Conservation (phyloP, 2,113 vertebrate genomes). For the Oreochromis tanganicae region DNA sequence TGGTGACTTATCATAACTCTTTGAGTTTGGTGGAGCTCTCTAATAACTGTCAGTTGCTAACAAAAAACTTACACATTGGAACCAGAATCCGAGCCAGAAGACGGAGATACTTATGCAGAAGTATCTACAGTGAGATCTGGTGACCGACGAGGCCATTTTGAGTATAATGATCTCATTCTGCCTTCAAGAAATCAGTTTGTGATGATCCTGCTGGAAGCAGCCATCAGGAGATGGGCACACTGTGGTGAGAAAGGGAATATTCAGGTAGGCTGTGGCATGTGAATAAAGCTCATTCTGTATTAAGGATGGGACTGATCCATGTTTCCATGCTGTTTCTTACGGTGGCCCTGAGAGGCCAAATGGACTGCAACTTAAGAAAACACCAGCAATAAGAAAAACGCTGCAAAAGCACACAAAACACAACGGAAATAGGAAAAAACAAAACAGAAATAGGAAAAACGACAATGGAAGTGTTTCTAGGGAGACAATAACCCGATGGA, state of each 20-base stretch:
- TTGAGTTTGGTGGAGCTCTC: background rate
- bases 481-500: background rate
- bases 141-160: background rate
- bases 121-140: background rate
- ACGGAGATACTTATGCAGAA: background rate
- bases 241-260: background rate
- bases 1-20: background rate
- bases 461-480: background rate
- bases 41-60: background rate
- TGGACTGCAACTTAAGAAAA: background rate
- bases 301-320: accelerated
- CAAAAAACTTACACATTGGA: background rate
- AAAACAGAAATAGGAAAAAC: background rate
- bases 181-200: background rate
- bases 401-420: background rate
- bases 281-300: background rate
- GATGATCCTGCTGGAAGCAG: background rate
- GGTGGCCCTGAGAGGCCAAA: background rate
- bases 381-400: background rate
- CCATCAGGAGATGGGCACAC: background rate
- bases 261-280: background rate
- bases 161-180: background rate
- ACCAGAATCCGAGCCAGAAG: background rate
- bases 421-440: background rate
- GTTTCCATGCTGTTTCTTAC: background rate